A percentile compares a stretch with the other conserved stretches of the same genome.
Evolutionary conservation across 37 sponge, comb jelly and placozoan species (phyloP).

Genomic region (Oopsacas minuta): DNA sequence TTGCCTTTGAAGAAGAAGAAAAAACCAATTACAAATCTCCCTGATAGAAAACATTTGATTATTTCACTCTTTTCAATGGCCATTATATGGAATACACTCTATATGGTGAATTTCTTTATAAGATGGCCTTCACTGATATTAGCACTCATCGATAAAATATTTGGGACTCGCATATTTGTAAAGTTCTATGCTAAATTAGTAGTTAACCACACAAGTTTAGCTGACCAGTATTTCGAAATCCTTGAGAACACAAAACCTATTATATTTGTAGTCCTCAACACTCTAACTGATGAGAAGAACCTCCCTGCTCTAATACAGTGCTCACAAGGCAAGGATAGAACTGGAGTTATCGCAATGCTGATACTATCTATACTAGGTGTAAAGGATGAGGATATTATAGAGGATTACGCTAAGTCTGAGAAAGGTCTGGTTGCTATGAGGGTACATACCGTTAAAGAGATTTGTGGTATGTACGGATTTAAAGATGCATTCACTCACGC

Average conservation of each 20-base stretch:
- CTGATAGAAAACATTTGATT: conserved; percentile 22
- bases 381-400: conserved; percentile 45
- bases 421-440: conserved; percentile 53
- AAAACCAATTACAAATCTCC: not conserved
- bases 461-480: conserved; percentile 52
- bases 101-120: conserved; percentile 41
- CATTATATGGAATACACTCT: conserved; percentile 36
- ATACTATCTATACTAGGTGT: conserved; percentile 51
- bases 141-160: conserved; percentile 42
- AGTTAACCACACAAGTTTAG: conserved; percentile 31
- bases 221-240: conserved; percentile 48
- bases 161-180: conserved; percentile 48
- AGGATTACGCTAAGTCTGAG: conserved; percentile 64
- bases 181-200: conserved; percentile 41
- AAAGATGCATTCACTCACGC: conserved; percentile 41
- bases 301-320: conserved; percentile 63
- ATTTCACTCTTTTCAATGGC: conserved; percentile 52
- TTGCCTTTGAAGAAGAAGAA: conserved; percentile 19
- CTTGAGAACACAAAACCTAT: conserved; percentile 48
- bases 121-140: conserved; percentile 48
- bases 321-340: conserved; percentile 79
- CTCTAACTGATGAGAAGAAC: conserved; percentile 31
- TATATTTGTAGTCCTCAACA: conserved; percentile 34
- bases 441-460: conserved; percentile 48
- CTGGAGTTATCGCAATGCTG: conserved; percentile 50